These are phyloP conservation scores for Lordiphosa mommai DNA, from an alignment of 1,140 invertebrate genomes.

Conservation along the genomic window DNA sequence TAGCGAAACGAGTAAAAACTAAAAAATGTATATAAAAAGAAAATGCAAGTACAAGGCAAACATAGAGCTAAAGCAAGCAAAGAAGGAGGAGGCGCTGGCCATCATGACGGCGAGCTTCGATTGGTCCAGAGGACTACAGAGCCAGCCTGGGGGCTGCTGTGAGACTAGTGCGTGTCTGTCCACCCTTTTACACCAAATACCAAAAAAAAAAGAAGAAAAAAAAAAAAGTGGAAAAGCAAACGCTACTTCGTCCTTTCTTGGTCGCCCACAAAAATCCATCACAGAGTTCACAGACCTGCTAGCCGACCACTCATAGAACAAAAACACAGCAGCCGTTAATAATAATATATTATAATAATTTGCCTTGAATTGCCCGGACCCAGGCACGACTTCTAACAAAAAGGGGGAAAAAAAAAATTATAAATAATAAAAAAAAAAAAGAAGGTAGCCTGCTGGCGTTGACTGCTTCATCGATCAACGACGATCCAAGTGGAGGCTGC, in stretches of 20 bases:
- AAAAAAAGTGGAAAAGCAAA: slow-evolving; percentile 1
- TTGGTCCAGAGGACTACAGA: slow-evolving; percentile 44
- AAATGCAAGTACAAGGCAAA: slow-evolving; percentile 69
- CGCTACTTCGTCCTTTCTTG: slow-evolving; percentile 33
- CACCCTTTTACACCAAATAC: slow-evolving; percentile 19
- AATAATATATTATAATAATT: slow-evolving; percentile 80
- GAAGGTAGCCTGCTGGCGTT: slow-evolving; percentile 29
- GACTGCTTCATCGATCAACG: slow-evolving; percentile 50
- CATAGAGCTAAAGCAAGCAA: slow-evolving; percentile 19
- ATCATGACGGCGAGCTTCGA: slow-evolving; percentile 63
- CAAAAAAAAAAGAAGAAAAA: slow-evolving; percentile 21
- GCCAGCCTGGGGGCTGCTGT: slow-evolving; percentile 44
- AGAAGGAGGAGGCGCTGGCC: slow-evolving; percentile 16
- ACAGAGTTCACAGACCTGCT: slow-evolving; percentile 48
- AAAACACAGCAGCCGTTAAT: slow-evolving; percentile 59
- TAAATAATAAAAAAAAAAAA: slow-evolving; percentile 23
- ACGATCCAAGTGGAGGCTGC: slow-evolving; percentile 15
- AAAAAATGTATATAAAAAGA: slow-evolving; percentile 74
- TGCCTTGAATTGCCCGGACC: slow-evolving; percentile 60
- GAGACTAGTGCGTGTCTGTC: slow-evolving; percentile 53
- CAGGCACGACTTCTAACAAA: slow-evolving; percentile 54
- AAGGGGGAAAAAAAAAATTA: slow-evolving; percentile 24
- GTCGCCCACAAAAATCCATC: slow-evolving; percentile 42
- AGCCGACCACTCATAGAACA: slow-evolving; percentile 11
- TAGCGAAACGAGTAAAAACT: slow-evolving; percentile 42